phyloP scores from a whole-genome alignment of 2,888 invertebrate genomes.

The Drosophila trichaetosa region DNA sequence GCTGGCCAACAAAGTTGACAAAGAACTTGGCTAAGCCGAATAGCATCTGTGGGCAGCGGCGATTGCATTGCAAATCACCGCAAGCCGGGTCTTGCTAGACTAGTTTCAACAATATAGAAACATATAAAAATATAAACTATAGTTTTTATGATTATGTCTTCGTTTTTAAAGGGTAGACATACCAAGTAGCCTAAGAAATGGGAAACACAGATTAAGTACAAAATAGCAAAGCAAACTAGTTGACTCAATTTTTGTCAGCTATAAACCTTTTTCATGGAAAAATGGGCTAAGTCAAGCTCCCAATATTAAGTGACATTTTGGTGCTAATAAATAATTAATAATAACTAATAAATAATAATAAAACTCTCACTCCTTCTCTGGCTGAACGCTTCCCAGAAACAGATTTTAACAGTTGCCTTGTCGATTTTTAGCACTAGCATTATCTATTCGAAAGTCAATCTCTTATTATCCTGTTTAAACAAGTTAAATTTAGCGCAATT shows the following conservation, averaged over 20 bases:
- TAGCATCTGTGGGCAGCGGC: conserved; percentile 37
- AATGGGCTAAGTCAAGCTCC: neutral
- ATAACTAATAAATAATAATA: neutral
- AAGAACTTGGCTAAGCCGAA: conserved; percentile 69
- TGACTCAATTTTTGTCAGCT: neutral
- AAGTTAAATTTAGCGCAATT: conserved; percentile 31
- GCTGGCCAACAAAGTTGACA: conserved; percentile 61
- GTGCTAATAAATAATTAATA: neutral
- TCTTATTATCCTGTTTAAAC: conserved; percentile 7
- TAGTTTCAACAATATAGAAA: neutral
- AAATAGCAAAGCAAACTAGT: neutral
- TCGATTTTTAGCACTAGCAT: neutral
- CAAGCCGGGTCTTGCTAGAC: neutral
- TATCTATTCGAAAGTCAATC: neutral
- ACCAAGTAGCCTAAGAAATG: neutral
- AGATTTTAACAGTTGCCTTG: neutral
- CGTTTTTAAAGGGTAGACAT: neutral
- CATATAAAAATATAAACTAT: neutral
- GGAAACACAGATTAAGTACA: neutral
- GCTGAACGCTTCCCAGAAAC: neutral
- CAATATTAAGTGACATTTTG: neutral
- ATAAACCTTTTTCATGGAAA: neutral
- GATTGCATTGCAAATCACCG: conserved; percentile 44
- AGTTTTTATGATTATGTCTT: neutral
- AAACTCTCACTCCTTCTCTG: neutral